Evolutionary conservation across 23 tunicate genomes (phyloP).

Genomic region (Ciona savignyi): DNA sequence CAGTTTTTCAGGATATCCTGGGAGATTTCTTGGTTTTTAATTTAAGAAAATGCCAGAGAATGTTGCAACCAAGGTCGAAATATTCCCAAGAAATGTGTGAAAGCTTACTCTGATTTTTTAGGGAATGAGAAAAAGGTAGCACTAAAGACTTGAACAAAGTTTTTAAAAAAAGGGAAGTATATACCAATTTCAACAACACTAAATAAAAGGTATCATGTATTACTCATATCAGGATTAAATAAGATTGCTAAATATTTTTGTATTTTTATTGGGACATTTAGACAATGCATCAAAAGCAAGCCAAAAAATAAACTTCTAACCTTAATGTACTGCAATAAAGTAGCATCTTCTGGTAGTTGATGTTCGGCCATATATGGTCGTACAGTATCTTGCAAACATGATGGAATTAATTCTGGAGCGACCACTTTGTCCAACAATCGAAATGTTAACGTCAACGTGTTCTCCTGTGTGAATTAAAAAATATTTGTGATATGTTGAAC

Average conservation of each 20-base stretch:
- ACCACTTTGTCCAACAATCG: conserved; percentile 76
- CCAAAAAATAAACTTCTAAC: conserved; percentile 2
- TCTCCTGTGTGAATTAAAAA: conserved; percentile 35
- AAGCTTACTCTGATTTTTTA: too few relatives aligned
- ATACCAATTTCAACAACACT: too few relatives aligned
- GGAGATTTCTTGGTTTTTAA: not conserved
- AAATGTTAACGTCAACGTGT: conserved; percentile 43
- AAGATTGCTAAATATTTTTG: too few relatives aligned
- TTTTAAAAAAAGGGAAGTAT: too few relatives aligned
- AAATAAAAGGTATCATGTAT: not conserved
- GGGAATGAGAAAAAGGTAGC: too few relatives aligned
- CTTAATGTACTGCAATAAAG: conserved; percentile 50
- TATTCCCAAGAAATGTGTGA: too few relatives aligned
- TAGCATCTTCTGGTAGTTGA: conserved; percentile 46
- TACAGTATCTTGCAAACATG: conserved; percentile 51
- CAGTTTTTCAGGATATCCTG: conserved; percentile 34
- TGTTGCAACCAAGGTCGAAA: not conserved
- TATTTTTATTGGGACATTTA: too few relatives aligned
- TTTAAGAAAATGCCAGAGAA: not conserved
- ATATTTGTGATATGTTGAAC: not conserved
- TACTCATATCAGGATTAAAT: not conserved
- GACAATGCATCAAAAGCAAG: not conserved
- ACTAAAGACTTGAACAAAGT: too few relatives aligned
- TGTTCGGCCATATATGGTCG: conserved; percentile 76
- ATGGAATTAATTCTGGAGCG: conserved; percentile 57